A percentile compares a stretch with the other conserved stretches of the same genome.
These are phyloP conservation scores for Taurulus bubalis DNA, from an alignment of 2,113 vertebrate species.

Conservation along the genomic window DNA sequence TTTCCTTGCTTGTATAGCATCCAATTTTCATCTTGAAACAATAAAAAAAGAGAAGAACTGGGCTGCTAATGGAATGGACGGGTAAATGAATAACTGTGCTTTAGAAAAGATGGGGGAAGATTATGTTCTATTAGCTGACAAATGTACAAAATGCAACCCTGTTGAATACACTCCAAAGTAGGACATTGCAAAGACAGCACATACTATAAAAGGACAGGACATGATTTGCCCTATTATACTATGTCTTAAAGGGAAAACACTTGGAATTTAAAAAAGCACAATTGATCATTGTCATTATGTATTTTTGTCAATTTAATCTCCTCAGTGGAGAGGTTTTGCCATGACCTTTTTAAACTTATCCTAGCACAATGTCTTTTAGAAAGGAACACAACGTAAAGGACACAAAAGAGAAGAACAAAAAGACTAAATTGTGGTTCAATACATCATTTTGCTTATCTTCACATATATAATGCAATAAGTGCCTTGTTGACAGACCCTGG, in stretches of 20 bases:
- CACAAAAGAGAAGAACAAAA: neutral
- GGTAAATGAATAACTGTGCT: slow-evolving; percentile 28
- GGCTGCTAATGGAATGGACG: slow-evolving; percentile 13
- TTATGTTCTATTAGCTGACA: slow-evolving; percentile 70
- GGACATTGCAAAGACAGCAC: slow-evolving; percentile 42
- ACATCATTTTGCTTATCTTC: neutral
- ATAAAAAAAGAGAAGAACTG: slow-evolving; percentile 16
- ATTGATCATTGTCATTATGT: neutral
- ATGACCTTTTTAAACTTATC: neutral
- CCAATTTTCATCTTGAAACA: slow-evolving; percentile 41
- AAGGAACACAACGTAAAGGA: neutral
- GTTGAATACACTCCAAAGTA: slow-evolving; percentile 57
- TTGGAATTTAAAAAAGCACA: neutral
- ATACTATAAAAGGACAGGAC: slow-evolving; percentile 3
- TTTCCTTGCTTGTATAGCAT: slow-evolving; percentile 28
- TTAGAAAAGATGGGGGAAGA: slow-evolving; percentile 43
- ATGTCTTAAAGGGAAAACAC: slow-evolving; percentile 4
- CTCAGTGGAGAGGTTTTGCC: neutral
- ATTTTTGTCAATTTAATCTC: too few species aligned
- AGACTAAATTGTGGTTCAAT: neutral
- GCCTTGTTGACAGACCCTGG: neutral
- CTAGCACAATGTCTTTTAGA: neutral
- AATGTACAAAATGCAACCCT: slow-evolving; percentile 60
- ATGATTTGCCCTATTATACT: slow-evolving; percentile 20
- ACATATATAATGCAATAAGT: neutral